Base-by-base conservation (phyloP, 2,797 vertebrate species). In the Rhinophrynus dorsalis region DNA sequence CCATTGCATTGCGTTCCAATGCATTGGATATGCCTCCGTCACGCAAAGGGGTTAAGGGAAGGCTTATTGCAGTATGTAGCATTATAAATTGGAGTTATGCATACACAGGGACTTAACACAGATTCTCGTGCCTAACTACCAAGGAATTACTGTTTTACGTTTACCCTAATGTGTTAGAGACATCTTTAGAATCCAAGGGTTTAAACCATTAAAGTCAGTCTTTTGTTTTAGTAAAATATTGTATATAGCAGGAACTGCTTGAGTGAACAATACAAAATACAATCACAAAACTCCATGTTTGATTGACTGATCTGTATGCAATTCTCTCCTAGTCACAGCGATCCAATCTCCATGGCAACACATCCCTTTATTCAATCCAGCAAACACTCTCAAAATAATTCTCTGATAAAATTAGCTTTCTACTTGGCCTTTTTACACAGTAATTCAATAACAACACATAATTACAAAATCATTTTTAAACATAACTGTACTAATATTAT, bases 271-370 rank as follows among this genome's bases (percentile, higher is more conserved):
- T 27, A 62, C 32, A 32, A 62, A 15, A 62, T 26, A 67, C 47
- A 38, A 45, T 60, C 18, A 11, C 18, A 40, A 48, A 65, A 66
- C 61, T 66, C 61, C 29, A 35, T 37, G 47, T 73, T 33, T 66
- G 61, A 73, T 56, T 73, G 69, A 73, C 61, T 59, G 61, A 18
- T 59, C 13, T 65, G n/a, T 32, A 17, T 30, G 54, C 55, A 40
- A 42, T 66, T 51, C 52, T 66, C 33, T 66, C 35, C 44, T 12
- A 59, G 42, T 61, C 61, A 51, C 51, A 32, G 68, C 44, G 27
- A 33, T 66, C 54, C 62, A 52, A 73, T 73, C 45, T n/a, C 69
- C 69, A 73, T 73, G 69, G 69, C 61, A 73, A 73, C 69, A 59
- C 45, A 66, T 59, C 61, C 44, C 54, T 69, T 59, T 64, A 71